Evolutionary conservation across 2,113 vertebrate species (phyloP).

Genomic region (Puma concolor): DNA sequence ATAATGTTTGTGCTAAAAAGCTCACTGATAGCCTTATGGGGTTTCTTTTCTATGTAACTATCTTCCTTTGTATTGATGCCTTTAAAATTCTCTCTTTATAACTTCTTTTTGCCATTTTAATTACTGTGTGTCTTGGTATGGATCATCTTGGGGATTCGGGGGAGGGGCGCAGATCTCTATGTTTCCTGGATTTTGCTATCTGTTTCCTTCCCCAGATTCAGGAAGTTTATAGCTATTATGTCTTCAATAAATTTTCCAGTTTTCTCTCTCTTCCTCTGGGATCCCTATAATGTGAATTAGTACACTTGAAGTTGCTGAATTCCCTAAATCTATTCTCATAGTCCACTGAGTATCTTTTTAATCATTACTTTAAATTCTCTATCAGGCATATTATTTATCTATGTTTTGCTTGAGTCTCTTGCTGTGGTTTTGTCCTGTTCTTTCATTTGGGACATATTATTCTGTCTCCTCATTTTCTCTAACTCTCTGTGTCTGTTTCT

Average conservation of each 20-base stretch:
- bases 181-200: neutral
- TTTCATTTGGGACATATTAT: neutral
- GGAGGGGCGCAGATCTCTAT: neutral
- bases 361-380: neutral
- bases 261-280: neutral
- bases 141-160: neutral
- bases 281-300: neutral
- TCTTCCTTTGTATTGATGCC: neutral
- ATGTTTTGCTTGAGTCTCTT: neutral
- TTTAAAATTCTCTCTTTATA: neutral
- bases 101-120: neutral
- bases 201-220: neutral
- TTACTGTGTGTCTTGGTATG: neutral
- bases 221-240: neutral
- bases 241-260: neutral
- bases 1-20: neutral
- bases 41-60: neutral
- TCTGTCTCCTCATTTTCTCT: neutral
- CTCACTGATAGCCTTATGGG: neutral
- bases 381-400: neutral
- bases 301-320: neutral
- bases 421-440: neutral
- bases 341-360: neutral
- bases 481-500: neutral
- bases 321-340: neutral